These are phyloP conservation scores for Cabera pusaria DNA, from an alignment of 2,888 invertebrate species.

Conservation along the genomic window DNA sequence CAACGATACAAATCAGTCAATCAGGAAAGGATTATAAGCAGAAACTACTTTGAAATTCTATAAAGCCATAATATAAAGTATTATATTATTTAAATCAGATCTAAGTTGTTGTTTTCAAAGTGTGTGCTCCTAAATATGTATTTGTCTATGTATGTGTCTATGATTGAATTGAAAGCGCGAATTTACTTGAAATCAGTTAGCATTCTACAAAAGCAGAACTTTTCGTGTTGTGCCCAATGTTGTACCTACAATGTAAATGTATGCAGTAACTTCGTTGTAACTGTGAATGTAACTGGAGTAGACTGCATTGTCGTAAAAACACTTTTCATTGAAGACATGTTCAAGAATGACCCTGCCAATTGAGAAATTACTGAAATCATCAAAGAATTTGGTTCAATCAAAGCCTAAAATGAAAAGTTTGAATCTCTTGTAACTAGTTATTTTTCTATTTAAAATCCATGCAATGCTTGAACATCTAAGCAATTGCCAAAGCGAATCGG, in stretches of 20 bases:
- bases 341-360: slow-evolving; percentile 58
- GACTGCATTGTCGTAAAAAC: slow-evolving; percentile 46
- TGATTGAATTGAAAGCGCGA: slow-evolving; percentile 27
- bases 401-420: slow-evolving; percentile 72
- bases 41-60: slow-evolving; percentile 27
- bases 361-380: slow-evolving; percentile 25
- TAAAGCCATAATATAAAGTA: slow-evolving; percentile 23
- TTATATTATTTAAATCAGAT: slow-evolving; percentile 4
- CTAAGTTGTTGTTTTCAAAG: slow-evolving; percentile 20
- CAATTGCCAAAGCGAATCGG: slow-evolving; percentile 66
- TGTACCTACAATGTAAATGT: slow-evolving; percentile 45
- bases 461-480: slow-evolving; percentile 64
- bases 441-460: slow-evolving; percentile 58
- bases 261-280: slow-evolving; percentile 36
- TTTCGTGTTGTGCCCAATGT: slow-evolving; percentile 54
- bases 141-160: slow-evolving; percentile 20
- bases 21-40: slow-evolving; percentile 27
- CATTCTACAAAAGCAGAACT: slow-evolving; percentile 54
- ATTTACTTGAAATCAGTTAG: slow-evolving; percentile 28
- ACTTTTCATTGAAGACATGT: slow-evolving; percentile 71
- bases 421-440: slow-evolving; percentile 32
- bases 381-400: slow-evolving; percentile 40
- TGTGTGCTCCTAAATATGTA: slow-evolving; percentile 30
- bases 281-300: slow-evolving; percentile 48
- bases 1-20: slow-evolving; percentile 12